Base-by-base conservation (phyloP, 2,797 vertebrate species). In the Gymnoscopelus braueri region DNA sequence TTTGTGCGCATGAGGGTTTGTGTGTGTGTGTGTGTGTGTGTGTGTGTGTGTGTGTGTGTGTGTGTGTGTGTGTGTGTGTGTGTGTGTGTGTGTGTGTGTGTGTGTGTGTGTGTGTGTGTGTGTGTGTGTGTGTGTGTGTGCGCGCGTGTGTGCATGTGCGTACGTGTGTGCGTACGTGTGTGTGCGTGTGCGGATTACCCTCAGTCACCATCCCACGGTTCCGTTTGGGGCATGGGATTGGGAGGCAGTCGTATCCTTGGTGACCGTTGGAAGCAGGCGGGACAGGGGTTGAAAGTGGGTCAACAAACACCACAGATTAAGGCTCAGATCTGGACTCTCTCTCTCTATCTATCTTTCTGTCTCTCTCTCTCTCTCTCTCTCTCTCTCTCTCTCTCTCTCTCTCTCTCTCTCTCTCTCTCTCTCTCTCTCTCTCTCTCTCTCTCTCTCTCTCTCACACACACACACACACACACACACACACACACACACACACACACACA, bases 201-300 rank as follows among this genome's bases (percentile, higher is more conserved):
- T 82, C 77, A 68, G 72, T 70, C 66, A 63, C 67, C 72, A 53
- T 76, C 76, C 2, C 14, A 57, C 24, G 65, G 66, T 79, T 72
- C 65, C 5, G 72, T 70, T 75, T 79, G 66, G 68, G 65, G 82
- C 53, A 87, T 86, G 87, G 88, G 77, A 85, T 86, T 86, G 87
- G 88, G 77, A 85, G 81, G 71, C 78, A 86, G 81, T 83, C 67
- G 78, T 89, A 88, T 91, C 88, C 88, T 88, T 91, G 83, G 81
- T 60, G 74, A 91, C 86, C 9, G 69, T 48, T 69, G 7, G 65
- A 49, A 57, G 81, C 83, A 79, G 81, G 80, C 15, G 64, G 80
- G 65, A 60, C 11, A 26, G 50, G 57, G 68, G 71, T 14, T n/a
- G 26, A 82, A 92, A 90, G 67, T 91, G 90, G 90, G 91, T 91